Conservation (phyloP, 2,888 invertebrate genomes). For the Trissoscelio sp. region DNA sequence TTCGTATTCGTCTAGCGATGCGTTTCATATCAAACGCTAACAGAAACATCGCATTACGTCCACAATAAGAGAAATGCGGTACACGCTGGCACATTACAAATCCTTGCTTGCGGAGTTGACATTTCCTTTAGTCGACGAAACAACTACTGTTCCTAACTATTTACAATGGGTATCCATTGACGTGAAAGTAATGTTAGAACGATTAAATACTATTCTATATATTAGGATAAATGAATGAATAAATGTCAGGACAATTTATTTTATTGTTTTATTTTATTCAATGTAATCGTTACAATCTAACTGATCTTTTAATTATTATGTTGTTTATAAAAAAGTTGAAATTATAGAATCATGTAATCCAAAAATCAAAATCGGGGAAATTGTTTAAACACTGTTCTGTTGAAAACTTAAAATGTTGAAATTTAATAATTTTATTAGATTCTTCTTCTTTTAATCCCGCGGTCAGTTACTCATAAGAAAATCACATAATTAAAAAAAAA, state of each 20-base stretch:
- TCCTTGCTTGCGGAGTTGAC: conserved; percentile 30
- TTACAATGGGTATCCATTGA: conserved; percentile 10
- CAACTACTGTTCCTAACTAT: conserved; percentile 35
- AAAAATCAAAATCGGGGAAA: no score
- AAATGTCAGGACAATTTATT: conserved; percentile 40
- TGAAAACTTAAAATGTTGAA: no score
- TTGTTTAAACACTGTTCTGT: no score
- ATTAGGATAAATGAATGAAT: conserved; percentile 24
- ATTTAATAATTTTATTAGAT: no score
- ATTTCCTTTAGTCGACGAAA: conserved; percentile 46
- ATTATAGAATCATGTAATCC: no score
- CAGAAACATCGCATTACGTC: conserved; percentile 49
- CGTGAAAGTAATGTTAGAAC: neutral
- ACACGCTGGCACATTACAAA: conserved; percentile 11
- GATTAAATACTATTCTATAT: conserved; percentile 7
- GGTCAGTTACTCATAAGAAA: no score
- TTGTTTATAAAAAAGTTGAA: no score
- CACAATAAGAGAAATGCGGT: conserved; percentile 31
- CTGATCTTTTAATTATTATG: no score
- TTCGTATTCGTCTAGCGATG: conserved; percentile 22
- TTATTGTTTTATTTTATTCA: conserved; percentile 7
- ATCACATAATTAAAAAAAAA: no score
- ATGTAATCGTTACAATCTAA: conserved; percentile 29
- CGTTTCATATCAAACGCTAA: conserved; percentile 46
- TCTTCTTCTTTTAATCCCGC: no score